phyloP scores from a whole-genome alignment of 2,888 invertebrate species.

The Ectobius pallidus region DNA sequence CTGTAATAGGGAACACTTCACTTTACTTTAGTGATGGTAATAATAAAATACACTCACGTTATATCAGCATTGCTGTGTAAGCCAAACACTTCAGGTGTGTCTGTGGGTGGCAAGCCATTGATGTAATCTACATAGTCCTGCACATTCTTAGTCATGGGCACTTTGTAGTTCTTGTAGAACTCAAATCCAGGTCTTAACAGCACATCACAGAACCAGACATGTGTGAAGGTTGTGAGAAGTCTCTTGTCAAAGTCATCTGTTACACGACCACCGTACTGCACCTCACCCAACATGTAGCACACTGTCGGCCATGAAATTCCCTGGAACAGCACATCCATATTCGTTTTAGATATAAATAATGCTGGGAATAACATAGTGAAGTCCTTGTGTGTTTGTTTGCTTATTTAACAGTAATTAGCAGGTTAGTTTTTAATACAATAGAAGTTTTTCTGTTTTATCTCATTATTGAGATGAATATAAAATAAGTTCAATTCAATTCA shows the following conservation, averaged over 20 bases:
- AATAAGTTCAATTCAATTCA: no score
- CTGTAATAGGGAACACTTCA: no score
- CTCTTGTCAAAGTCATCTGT: conserved; percentile 98
- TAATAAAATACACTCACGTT: conserved; percentile 70
- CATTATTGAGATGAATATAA: no score
- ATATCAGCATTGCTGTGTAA: conserved; percentile 96
- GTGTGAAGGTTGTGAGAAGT: conserved; percentile 88
- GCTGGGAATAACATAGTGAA: no score
- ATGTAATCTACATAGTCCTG: conserved; percentile 83
- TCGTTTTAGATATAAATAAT: no score
- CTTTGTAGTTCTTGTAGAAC: conserved; percentile 92
- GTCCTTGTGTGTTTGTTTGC: no score
- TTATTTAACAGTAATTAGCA: no score
- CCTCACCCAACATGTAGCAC: conserved; percentile 96
- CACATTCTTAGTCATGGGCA: conserved; percentile 82
- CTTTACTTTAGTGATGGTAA: no score
- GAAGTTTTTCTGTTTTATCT: no score
- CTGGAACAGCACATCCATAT: conserved; percentile 48
- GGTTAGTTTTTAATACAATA: no score
- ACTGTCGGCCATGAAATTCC: conserved; percentile 97
- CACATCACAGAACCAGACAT: conserved; percentile 94
- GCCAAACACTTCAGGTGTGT: conserved; percentile 97
- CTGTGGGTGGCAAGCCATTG: conserved; percentile 79
- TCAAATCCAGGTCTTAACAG: conserved; percentile 87
- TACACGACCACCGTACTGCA: conserved; percentile 85